These are phyloP conservation scores for Typhlichthys eigenmanni DNA, from an alignment of 2,797 vertebrate species.

Conservation along the genomic window DNA sequence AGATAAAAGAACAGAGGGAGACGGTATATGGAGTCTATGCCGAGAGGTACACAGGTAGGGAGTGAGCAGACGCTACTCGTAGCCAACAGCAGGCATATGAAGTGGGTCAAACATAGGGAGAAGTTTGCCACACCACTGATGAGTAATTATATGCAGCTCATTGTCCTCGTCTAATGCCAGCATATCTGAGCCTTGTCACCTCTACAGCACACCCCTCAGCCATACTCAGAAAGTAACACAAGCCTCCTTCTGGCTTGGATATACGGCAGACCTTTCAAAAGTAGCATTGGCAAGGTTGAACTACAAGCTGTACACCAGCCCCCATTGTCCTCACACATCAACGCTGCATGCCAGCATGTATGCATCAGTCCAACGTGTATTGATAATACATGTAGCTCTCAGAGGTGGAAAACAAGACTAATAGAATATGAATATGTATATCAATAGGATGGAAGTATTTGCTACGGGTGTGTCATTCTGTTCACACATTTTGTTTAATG, in stretches of 20 bases:
- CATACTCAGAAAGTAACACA: slow-evolving; percentile 59
- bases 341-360: too few relatives aligned
- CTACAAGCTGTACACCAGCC: slow-evolving; percentile 23
- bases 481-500: too few relatives aligned
- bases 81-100: slow-evolving; percentile 34
- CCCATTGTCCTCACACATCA: too few relatives aligned
- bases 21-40: neutral
- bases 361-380: too few relatives aligned
- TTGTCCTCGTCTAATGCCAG: slow-evolving; percentile 58
- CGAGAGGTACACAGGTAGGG: slow-evolving; percentile 7
- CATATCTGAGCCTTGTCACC: slow-evolving; percentile 67
- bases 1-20: neutral
- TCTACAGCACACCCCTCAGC: slow-evolving; percentile 47
- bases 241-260: slow-evolving; percentile 57
- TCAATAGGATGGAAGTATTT: too few relatives aligned
- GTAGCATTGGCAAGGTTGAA: slow-evolving; percentile 43
- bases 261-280: slow-evolving; percentile 52
- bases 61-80: slow-evolving; percentile 55
- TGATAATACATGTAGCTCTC: too few relatives aligned
- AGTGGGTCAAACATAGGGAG: slow-evolving; percentile 67
- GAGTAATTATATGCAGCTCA: slow-evolving; percentile 75
- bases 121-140: slow-evolving; percentile 69
- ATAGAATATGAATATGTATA: too few relatives aligned
- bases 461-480: too few relatives aligned
- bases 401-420: too few relatives aligned